Conservation (phyloP, 2,113 vertebrate species). For the Solenodon paradoxus region DNA sequence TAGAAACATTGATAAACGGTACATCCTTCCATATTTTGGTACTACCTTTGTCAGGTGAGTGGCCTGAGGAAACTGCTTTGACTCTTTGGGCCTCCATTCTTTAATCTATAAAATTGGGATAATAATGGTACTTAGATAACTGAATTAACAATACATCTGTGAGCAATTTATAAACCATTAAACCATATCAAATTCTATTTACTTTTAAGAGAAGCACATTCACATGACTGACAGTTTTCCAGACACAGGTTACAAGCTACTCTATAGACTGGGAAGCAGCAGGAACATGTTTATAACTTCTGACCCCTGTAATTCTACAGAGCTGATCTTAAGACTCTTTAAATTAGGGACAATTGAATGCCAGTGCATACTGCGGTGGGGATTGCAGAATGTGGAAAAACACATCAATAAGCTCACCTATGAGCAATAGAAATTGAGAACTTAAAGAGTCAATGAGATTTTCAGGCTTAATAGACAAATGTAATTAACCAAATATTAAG, state of each 20-base stretch:
- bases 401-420: slow-evolving; percentile 40
- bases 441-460: slow-evolving; percentile 41
- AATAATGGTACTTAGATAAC: not conserved
- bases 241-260: not conserved
- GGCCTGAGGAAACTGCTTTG: not conserved
- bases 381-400: not conserved
- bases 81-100: not conserved
- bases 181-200: not conserved
- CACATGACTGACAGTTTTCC: not conserved
- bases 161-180: not conserved
- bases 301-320: not conserved
- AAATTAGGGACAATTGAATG: slow-evolving; percentile 51
- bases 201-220: not conserved
- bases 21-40: not conserved
- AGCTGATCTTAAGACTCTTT: slow-evolving; percentile 23
- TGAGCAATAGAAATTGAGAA: slow-evolving; percentile 40
- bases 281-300: slow-evolving; percentile 17
- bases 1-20: not conserved
- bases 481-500: slow-evolving; percentile 71
- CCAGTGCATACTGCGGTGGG: not conserved
- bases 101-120: not conserved
- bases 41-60: not conserved
- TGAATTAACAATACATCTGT: not conserved
- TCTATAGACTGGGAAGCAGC: not conserved
- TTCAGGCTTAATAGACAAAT: slow-evolving; percentile 58